phyloP scores from a whole-genome alignment of 2,113 vertebrate genomes.

The Tragelaphus buxtoni region DNA sequence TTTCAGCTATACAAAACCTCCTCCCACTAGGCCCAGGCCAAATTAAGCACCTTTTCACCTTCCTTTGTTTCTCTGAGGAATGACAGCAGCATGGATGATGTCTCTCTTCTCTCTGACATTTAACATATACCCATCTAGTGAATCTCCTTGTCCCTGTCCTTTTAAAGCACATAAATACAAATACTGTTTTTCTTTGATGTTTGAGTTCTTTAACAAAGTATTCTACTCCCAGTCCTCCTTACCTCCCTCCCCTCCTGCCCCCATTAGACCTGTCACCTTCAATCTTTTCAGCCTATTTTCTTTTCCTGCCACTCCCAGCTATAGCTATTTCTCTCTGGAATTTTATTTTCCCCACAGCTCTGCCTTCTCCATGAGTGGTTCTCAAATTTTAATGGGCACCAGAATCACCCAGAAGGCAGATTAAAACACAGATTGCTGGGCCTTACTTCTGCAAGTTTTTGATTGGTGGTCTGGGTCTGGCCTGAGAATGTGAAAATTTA shows the following conservation, averaged over 20 bases:
- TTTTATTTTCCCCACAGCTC: not conserved
- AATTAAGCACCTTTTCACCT: not conserved
- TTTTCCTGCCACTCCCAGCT: not conserved
- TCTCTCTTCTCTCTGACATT: not conserved
- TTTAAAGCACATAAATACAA: not conserved
- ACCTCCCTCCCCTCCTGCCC: not conserved
- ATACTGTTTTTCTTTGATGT: not conserved
- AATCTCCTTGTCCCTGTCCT: not conserved
- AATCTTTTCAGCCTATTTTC: slow-evolving; percentile 1
- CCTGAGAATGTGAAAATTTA: not conserved
- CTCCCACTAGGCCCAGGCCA: not conserved
- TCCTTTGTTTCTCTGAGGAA: not conserved
- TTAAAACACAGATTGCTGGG: not conserved
- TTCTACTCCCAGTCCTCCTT: not conserved
- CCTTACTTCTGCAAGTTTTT: not conserved
- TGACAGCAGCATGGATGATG: not conserved
- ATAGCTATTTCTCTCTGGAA: not conserved
- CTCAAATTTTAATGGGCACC: slow-evolving; percentile 11
- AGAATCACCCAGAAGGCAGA: not conserved
- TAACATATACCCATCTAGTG: slow-evolving; percentile 1
- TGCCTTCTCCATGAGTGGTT: not conserved
- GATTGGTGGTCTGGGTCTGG: not conserved
- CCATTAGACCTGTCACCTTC: not conserved
- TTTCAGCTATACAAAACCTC: not conserved
- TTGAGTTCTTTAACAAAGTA: not conserved